These are phyloP conservation scores for Phodopus roborovskii DNA, from an alignment of 2,113 vertebrate genomes.

Conservation along the genomic window DNA sequence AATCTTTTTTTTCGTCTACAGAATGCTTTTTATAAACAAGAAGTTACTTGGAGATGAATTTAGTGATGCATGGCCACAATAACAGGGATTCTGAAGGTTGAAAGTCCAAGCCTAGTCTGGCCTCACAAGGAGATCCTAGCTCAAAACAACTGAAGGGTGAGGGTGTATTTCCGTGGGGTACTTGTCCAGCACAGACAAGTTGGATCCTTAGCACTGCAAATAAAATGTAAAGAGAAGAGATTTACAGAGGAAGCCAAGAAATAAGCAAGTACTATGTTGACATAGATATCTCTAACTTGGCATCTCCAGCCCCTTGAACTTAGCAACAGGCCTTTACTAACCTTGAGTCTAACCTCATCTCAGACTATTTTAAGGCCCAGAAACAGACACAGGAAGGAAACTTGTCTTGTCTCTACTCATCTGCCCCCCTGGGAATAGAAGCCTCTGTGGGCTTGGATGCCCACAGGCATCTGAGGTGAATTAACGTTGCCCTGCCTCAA, in stretches of 20 bases:
- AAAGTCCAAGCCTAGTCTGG: neutral
- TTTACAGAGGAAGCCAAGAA: neutral
- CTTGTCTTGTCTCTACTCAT: neutral
- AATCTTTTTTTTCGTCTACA: neutral
- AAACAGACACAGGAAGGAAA: neutral
- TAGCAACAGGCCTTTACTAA: neutral
- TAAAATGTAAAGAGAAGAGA: neutral
- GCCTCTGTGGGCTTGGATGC: no score
- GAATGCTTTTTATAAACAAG: constrained; percentile 12
- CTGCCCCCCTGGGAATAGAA: accelerated
- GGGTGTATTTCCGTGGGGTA: neutral
- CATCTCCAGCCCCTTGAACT: neutral
- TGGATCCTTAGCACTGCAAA: neutral
- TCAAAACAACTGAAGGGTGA: neutral
- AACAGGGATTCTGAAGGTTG: neutral
- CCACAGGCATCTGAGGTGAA: neutral
- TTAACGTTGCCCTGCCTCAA: neutral
- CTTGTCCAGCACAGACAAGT: neutral
- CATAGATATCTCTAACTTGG: neutral
- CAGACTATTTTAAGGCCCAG: neutral
- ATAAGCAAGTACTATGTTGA: neutral
- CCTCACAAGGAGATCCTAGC: neutral
- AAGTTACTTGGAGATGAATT: neutral
- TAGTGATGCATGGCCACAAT: no score
- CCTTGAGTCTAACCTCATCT: neutral